phyloP scores from a whole-genome alignment of 2,797 vertebrate species.

The Ibycter americanus region DNA sequence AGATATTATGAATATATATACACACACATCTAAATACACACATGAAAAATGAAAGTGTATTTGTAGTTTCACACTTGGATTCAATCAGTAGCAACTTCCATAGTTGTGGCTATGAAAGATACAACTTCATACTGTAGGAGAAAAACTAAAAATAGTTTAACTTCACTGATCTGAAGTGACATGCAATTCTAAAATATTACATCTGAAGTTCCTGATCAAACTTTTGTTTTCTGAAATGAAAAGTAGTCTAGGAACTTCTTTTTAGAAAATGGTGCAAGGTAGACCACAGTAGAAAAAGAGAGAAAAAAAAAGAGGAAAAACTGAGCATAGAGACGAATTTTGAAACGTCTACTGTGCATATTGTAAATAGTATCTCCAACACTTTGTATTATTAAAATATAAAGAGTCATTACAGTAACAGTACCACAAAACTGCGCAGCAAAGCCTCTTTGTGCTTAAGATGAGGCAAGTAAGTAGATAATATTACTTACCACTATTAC shows the following conservation, averaged over 20 bases:
- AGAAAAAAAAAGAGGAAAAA: neutral
- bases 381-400: neutral
- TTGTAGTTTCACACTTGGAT: neutral
- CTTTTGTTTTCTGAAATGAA: neutral
- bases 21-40: neutral
- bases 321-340: neutral
- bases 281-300: neutral
- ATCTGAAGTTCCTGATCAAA: neutral
- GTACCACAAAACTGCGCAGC: neutral
- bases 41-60: neutral
- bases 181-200: neutral
- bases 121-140: neutral
- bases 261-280: neutral
- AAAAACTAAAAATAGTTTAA: neutral
- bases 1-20: neutral
- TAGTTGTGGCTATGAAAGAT: neutral
- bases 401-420: neutral
- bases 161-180: neutral
- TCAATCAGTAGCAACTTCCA: neutral
- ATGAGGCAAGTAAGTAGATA: neutral
- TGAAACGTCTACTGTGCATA: rapidly evolving
- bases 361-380: neutral
- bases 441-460: neutral
- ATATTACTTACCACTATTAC: conserved; percentile 88
- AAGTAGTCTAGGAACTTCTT: neutral